A percentile compares a stretch with the other conserved stretches of the same genome.
phyloP scores from a whole-genome alignment of 2,888 invertebrate species.

The Teleiodes luculella region DNA sequence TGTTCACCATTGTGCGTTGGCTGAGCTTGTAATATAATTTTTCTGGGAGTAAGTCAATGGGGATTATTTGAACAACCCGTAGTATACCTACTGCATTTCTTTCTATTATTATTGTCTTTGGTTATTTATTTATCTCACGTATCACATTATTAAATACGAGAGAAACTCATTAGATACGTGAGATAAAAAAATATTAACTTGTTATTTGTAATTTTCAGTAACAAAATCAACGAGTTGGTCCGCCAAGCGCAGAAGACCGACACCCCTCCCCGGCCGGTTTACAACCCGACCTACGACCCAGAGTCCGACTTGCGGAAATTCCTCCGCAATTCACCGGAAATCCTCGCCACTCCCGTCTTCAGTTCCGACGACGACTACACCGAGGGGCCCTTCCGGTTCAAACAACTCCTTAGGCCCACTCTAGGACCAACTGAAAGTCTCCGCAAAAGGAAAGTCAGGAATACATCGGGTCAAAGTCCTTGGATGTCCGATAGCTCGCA shows the following conservation, averaged over 20 bases:
- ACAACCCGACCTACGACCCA: slow-evolving; percentile 60
- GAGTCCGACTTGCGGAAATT: slow-evolving; percentile 70
- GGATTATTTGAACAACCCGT: too few relatives aligned
- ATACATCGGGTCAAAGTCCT: slow-evolving; percentile 62
- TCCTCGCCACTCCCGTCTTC: slow-evolving; percentile 65
- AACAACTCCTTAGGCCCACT: slow-evolving; percentile 81
- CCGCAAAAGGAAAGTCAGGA: slow-evolving; percentile 80
- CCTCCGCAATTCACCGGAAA: slow-evolving; percentile 69
- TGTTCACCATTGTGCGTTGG: too few relatives aligned
- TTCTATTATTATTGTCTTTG: too few relatives aligned
- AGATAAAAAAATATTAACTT: too few relatives aligned
- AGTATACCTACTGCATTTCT: too few relatives aligned
- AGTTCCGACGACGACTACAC: slow-evolving; percentile 77
- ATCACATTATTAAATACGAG: too few relatives aligned
- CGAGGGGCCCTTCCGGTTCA: slow-evolving; percentile 83
- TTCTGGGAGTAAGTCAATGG: too few relatives aligned
- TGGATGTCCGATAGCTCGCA: slow-evolving; percentile 74
- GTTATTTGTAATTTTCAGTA: slow-evolving; percentile 42
- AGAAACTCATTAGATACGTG: too few relatives aligned
- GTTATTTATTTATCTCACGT: too few relatives aligned
- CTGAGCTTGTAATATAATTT: too few relatives aligned
- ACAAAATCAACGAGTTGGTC: slow-evolving; percentile 72
- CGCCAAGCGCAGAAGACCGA: slow-evolving; percentile 58
- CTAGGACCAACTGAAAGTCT: slow-evolving; percentile 84
- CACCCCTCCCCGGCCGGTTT: slow-evolving; percentile 49